A percentile compares a stretch with the other conserved stretches of the same genome.
Evolutionary conservation across 2,113 vertebrate species (phyloP).

Genomic region (Solenodon paradoxus): DNA sequence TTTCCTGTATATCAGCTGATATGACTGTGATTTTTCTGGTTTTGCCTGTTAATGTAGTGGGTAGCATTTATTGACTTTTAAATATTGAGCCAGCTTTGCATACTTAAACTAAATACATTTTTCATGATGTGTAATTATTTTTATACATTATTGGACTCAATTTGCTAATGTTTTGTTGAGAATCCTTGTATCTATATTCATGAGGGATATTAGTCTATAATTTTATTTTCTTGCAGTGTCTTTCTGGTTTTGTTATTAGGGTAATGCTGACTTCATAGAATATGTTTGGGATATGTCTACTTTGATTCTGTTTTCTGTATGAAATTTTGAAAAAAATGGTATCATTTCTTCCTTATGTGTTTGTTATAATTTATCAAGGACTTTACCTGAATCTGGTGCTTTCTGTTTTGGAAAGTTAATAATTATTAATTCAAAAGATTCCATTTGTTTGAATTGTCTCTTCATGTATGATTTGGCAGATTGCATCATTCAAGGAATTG

Average conservation of each 20-base stretch:
- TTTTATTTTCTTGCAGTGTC: not conserved
- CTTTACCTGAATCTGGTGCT: not conserved
- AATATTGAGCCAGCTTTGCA: not conserved
- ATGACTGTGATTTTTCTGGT: not conserved
- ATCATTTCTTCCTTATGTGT: not conserved
- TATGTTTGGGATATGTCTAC: not conserved
- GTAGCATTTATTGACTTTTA: not conserved
- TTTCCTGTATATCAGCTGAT: not conserved
- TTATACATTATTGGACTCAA: not conserved
- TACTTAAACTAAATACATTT: not conserved
- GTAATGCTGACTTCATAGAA: not conserved
- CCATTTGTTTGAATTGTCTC: not conserved
- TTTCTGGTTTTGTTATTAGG: not conserved
- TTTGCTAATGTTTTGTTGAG: not conserved
- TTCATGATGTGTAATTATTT: not conserved
- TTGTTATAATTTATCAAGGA: not conserved
- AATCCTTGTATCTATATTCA: not conserved
- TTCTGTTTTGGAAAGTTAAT: not conserved
- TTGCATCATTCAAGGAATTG: not conserved
- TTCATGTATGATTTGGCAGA: not conserved
- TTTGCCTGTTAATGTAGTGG: not conserved
- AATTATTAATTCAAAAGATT: not conserved
- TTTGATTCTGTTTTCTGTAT: not conserved
- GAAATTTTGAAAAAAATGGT: not conserved
- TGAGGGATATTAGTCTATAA: not conserved